Evolutionary conservation across 2,797 vertebrate species (phyloP).

Genomic region (Sphenopsis melanotis): DNA sequence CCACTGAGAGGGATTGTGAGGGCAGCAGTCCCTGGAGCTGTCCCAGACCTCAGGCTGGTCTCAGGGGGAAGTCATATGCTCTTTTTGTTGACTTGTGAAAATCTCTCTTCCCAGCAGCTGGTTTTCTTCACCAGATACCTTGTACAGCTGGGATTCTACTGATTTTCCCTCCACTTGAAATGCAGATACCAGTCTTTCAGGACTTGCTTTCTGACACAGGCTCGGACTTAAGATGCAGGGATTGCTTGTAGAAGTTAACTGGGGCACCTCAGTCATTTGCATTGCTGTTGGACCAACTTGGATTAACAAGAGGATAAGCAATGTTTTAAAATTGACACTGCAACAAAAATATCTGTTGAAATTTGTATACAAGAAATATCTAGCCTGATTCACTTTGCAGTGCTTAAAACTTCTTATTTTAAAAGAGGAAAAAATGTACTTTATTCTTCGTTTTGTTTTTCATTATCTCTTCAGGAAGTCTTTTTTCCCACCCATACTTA

Average conservation of each 20-base stretch:
- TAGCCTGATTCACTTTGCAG: not conserved
- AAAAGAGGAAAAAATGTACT: not conserved
- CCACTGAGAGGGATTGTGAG: not conserved
- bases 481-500: not conserved
- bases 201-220: not conserved
- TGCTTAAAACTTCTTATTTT: not conserved
- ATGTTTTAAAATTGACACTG: not conserved
- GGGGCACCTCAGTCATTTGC: not conserved
- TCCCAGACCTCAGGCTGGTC: not conserved
- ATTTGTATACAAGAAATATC: not conserved
- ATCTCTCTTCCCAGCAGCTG: not conserved
- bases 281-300: not conserved
- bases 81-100: not conserved
- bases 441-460: not conserved
- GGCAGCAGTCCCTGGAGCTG: not conserved
- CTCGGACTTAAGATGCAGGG: not conserved
- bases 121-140: not conserved
- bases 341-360: not conserved
- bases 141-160: not conserved
- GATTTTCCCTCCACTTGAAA: not conserved
- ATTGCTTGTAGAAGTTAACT: not conserved
- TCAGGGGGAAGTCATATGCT: accelerated
- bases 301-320: not conserved
- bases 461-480: slow-evolving; percentile 14
- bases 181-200: not conserved